phyloP scores from a whole-genome alignment of 1,140 invertebrate genomes.

The Ctenoplectra terminalis region DNA sequence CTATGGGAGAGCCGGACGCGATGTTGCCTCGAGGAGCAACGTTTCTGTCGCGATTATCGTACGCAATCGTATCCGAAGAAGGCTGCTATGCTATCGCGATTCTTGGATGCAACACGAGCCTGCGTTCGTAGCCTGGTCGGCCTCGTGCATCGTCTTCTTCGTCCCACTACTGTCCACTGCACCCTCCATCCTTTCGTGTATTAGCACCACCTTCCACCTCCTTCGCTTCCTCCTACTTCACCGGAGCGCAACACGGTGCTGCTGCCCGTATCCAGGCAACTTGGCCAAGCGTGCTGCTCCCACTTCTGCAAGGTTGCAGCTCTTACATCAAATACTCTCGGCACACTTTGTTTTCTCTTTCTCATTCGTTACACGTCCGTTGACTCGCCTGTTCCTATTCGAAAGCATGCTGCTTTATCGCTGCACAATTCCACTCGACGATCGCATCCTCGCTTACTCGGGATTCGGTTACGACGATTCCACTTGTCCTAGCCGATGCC shows the following conservation, averaged over 20 bases:
- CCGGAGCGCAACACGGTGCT: constrained; percentile 69
- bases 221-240: constrained; percentile 63
- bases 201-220: constrained; percentile 58
- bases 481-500: background rate
- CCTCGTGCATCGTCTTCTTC: constrained; percentile 61
- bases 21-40: background rate
- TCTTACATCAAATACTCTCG: constrained; percentile 39
- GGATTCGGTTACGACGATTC: background rate
- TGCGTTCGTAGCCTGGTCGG: constrained; percentile 57
- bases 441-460: constrained; percentile 2
- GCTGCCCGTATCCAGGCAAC: constrained; percentile 64
- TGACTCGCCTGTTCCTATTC: background rate
- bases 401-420: constrained; percentile 32
- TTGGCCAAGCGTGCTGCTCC: constrained; percentile 65
- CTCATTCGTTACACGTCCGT: background rate
- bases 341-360: constrained; percentile 18
- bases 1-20: background rate
- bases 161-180: constrained; percentile 58
- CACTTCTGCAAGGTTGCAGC: constrained; percentile 36
- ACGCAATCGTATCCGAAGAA: background rate
- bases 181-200: constrained; percentile 60
- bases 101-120: constrained; percentile 59
- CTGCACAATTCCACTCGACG: no score
- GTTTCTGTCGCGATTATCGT: constrained; percentile 3
- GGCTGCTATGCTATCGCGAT: constrained; percentile 52